Evolutionary conservation across 2,797 vertebrate genomes (phyloP).

Genomic region (Lindbergichthys nudifrons): DNA sequence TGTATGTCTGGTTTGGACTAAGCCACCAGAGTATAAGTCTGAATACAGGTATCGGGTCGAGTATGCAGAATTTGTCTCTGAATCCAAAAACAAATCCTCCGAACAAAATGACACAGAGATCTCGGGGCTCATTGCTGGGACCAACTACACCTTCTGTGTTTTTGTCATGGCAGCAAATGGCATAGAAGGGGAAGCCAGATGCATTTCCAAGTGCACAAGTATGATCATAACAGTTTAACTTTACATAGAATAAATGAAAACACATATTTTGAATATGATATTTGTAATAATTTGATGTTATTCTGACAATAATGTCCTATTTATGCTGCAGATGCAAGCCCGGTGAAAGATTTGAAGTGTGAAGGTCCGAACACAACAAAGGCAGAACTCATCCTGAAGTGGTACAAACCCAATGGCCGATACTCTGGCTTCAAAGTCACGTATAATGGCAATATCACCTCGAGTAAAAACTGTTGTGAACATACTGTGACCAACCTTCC

Average conservation of each 20-base stretch:
- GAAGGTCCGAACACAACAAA: neutral
- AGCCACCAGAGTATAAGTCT: conserved; percentile 38
- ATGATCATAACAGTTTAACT: conserved; percentile 12
- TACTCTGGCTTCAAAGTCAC: conserved; percentile 31
- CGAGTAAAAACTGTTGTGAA: accelerated
- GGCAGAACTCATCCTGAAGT: conserved; percentile 58
- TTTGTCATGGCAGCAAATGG: conserved; percentile 44
- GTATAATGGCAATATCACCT: accelerated
- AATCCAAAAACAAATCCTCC: conserved; percentile 3
- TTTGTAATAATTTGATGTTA: neutral
- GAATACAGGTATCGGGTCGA: conserved; percentile 60
- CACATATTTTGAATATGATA: neutral
- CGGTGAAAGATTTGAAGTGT: conserved; percentile 27
- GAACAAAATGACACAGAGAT: accelerated
- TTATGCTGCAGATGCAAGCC: conserved; percentile 69
- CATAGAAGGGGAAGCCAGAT: conserved; percentile 39
- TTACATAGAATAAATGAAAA: neutral
- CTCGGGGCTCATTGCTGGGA: conserved; percentile 64
- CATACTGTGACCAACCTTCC: conserved; percentile 47
- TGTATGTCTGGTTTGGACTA: conserved; percentile 49
- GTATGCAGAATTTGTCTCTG: conserved; percentile 27
- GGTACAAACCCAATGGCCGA: conserved; percentile 46
- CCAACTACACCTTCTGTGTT: conserved; percentile 71
- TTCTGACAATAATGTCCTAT: conserved; percentile 5
- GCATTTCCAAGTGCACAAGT: conserved; percentile 75